Evolutionary conservation across 2,797 vertebrate species (phyloP).

Genomic region (Eulemur rubriventer): DNA sequence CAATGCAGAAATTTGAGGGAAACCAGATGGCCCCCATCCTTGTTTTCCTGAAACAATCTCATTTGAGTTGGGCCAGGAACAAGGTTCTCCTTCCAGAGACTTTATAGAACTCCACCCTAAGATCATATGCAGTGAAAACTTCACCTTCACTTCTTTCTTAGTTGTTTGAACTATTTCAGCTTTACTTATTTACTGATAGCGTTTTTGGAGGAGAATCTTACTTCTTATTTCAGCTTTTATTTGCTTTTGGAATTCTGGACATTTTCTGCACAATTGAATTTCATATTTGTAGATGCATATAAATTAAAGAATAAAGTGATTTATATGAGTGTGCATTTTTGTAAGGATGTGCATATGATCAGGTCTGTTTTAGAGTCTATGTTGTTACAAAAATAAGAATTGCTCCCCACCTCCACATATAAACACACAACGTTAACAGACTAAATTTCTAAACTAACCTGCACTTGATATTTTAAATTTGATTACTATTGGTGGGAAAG

Average conservation of each 20-base stretch:
- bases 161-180: not conserved
- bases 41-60: not conserved
- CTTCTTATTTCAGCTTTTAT: not conserved
- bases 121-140: not conserved
- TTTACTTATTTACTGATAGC: not conserved
- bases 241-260: constrained; percentile 34
- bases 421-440: not conserved
- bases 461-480: not conserved
- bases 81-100: not conserved
- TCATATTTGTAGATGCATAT: not conserved
- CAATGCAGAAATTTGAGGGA: not conserved
- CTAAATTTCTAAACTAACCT: not conserved
- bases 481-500: not conserved
- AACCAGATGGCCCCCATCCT: not conserved
- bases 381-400: constrained; percentile 12
- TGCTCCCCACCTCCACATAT: not conserved
- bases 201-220: not conserved
- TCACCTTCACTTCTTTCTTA: not conserved
- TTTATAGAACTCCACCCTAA: not conserved
- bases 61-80: not conserved
- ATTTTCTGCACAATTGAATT: constrained; percentile 38
- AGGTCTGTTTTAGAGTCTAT: not conserved
- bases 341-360: not conserved
- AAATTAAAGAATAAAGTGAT: constrained; percentile 13
- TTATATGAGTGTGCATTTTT: not conserved